Percentiles rank a stretch among this genome's conserved stretches.
phyloP scores from a whole-genome alignment of 37 sponge, comb jelly and placozoan species.

The Aplysina aerophoba region DNA sequence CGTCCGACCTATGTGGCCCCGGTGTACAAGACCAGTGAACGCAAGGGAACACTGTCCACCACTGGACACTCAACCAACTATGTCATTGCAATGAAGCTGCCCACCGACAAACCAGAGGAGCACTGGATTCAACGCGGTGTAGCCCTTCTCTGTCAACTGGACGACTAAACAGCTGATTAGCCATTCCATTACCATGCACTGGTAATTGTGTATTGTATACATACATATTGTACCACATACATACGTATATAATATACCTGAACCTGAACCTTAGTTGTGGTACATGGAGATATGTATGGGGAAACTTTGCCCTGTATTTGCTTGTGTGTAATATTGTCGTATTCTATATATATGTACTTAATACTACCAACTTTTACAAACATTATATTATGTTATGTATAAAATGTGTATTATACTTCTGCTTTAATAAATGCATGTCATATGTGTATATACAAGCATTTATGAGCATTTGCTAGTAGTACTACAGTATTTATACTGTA shows the following conservation, averaged over 20 bases:
- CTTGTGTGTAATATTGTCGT: too few relatives aligned
- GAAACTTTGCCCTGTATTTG: too few relatives aligned
- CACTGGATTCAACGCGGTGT: conserved; percentile 99
- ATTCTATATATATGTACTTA: neutral
- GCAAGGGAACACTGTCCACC: conserved; percentile 95
- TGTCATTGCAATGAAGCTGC: conserved; percentile 94
- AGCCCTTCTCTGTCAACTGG: conserved; percentile 98
- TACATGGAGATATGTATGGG: too few relatives aligned
- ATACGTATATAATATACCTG: conserved; percentile 1
- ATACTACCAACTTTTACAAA: too few relatives aligned
- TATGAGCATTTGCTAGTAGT: too few relatives aligned
- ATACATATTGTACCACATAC: neutral
- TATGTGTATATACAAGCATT: too few relatives aligned
- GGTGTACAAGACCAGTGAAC: conserved; percentile 99
- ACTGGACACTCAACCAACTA: conserved; percentile 99
- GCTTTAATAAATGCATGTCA: too few relatives aligned
- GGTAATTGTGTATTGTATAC: neutral
- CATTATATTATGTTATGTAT: too few relatives aligned
- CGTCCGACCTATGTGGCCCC: conserved; percentile 83
- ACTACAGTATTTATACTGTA: too few relatives aligned
- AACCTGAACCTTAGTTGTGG: neutral
- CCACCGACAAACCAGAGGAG: conserved; percentile 90
- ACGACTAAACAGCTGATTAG: conserved; percentile 65
- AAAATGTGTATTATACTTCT: too few relatives aligned
- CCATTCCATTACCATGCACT: neutral